Conservation (phyloP, 2,797 vertebrate genomes). For the Erithacus rubecula region DNA sequence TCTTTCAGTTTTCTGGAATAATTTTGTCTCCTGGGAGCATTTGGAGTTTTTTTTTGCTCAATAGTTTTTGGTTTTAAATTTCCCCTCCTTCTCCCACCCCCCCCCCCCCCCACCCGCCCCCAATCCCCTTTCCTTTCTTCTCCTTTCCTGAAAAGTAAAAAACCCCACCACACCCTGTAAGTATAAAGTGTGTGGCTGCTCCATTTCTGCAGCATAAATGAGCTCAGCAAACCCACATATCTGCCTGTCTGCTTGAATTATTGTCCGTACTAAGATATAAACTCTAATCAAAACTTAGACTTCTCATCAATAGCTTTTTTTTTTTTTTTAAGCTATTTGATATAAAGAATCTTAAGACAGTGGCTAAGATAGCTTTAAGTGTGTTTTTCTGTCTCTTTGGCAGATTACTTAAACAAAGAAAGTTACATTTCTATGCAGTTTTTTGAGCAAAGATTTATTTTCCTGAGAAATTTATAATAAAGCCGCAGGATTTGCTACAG, state of each 20-base stretch:
- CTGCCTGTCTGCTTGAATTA: conserved; percentile 51
- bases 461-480: neutral
- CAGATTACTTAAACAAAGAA: conserved; percentile 38
- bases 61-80: conserved; percentile 8
- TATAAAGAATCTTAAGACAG: neutral
- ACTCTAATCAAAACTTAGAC: conserved; percentile 14
- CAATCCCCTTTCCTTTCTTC: neutral
- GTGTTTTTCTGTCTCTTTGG: neutral
- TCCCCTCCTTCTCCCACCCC: no score
- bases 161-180: neutral
- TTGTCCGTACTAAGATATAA: neutral
- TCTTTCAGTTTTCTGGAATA: neutral
- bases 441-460: conserved; percentile 13
- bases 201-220: neutral
- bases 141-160: neutral
- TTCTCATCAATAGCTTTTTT: neutral
- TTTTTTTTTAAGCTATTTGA: neutral
- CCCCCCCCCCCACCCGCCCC: accelerated
- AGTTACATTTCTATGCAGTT: neutral
- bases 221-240: neutral
- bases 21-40: neutral
- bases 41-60: neutral
- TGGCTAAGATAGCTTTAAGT: neutral
- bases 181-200: neutral
- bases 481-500: neutral